phyloP scores from a whole-genome alignment of 2,797 vertebrate genomes.

The Melanogrammus aeglefinus region DNA sequence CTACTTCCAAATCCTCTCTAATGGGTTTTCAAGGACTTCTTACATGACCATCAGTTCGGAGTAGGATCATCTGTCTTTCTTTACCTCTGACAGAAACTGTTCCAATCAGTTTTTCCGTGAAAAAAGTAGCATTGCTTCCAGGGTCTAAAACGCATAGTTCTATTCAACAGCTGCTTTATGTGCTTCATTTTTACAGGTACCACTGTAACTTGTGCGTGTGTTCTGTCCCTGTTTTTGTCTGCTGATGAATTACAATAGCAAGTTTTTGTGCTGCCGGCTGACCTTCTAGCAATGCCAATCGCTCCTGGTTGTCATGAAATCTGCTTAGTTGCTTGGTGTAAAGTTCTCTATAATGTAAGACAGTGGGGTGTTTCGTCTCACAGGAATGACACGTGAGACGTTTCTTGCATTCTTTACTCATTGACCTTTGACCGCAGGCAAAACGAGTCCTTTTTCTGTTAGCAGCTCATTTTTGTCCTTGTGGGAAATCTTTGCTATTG shows the following conservation, averaged over 20 bases:
- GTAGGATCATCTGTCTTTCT: not conserved
- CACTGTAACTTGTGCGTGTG: conserved; percentile 14
- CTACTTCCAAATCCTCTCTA: conserved; percentile 19
- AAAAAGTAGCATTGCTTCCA: conserved; percentile 18
- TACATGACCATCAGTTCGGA: not conserved
- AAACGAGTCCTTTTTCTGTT: conserved; percentile 20
- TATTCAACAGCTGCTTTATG: conserved; percentile 11
- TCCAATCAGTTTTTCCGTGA: conserved; percentile 9
- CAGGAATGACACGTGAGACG: not conserved
- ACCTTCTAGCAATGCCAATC: not conserved
- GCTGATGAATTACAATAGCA: not conserved
- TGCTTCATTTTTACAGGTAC: conserved; percentile 15
- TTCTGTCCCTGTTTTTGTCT: conserved; percentile 12
- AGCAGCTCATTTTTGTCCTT: conserved; percentile 17
- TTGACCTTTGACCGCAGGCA: conserved; percentile 19
- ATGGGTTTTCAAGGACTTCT: conserved; percentile 10
- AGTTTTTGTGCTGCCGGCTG: not conserved
- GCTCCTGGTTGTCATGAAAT: not conserved
- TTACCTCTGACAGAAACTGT: not conserved
- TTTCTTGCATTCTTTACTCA: conserved; percentile 11
- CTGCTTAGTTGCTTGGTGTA: not conserved
- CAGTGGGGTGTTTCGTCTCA: not conserved
- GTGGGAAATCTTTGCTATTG: conserved; percentile 8
- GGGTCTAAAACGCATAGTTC: conserved; percentile 21
- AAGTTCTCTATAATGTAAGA: conserved; percentile 14